Evolutionary conservation across 2,113 vertebrate genomes (phyloP).

Genomic region (Saimiri boliviensis): DNA sequence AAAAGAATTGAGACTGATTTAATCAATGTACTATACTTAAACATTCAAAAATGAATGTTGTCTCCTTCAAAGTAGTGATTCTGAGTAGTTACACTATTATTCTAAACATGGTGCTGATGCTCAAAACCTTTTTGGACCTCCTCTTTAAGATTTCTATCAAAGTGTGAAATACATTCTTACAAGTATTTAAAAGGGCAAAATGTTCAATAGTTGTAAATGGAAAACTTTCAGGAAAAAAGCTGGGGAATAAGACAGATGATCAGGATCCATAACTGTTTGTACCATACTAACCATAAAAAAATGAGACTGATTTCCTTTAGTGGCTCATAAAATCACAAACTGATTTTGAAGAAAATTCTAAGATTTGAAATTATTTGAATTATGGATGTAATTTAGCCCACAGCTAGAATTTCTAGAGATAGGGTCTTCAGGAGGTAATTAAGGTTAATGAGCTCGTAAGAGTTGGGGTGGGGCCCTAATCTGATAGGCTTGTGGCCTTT

Average conservation of each 20-base stretch:
- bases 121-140: slow-evolving; percentile 19
- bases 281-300: background rate
- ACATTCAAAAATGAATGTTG: background rate
- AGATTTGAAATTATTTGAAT: background rate
- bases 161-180: slow-evolving; percentile 10
- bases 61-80: background rate
- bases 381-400: background rate
- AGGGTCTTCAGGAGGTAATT: background rate
- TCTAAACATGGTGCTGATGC: background rate
- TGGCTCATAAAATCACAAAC: slow-evolving; percentile 17
- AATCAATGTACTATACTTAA: background rate
- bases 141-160: slow-evolving; percentile 30
- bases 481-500: background rate
- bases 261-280: background rate
- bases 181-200: slow-evolving; percentile 33
- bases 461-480: background rate
- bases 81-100: slow-evolving; percentile 32
- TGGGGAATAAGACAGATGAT: background rate
- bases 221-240: slow-evolving; percentile 21
- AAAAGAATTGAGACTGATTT: slow-evolving; percentile 4
- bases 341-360: slow-evolving; percentile 10
- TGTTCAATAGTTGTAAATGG: slow-evolving; percentile 7
- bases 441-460: background rate
- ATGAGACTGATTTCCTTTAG: slow-evolving; percentile 14
- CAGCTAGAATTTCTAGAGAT: background rate